phyloP scores from a whole-genome alignment of 2,888 invertebrate species.

The Psylliodes chrysocephalus region DNA sequence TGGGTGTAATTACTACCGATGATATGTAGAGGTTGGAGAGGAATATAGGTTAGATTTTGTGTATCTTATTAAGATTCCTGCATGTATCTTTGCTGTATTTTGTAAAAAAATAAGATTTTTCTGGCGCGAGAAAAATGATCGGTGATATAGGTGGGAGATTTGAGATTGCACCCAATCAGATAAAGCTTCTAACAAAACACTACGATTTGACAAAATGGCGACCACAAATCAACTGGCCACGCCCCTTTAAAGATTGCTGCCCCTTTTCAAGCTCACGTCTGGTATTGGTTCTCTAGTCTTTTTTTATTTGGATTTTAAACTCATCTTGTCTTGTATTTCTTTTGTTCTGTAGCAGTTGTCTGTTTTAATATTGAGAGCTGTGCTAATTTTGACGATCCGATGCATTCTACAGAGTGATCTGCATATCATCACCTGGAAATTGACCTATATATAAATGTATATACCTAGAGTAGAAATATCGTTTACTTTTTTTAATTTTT shows the following conservation, averaged over 20 bases:
- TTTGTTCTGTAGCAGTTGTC: conserved; percentile 55
- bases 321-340: conserved; percentile 60
- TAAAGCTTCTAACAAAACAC: conserved; percentile 66
- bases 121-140: conserved; percentile 6
- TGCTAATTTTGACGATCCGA: conserved; percentile 48
- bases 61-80: neutral
- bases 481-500: no score
- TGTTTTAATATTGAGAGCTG: conserved; percentile 53
- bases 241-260: conserved; percentile 65
- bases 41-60: neutral
- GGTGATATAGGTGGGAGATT: conserved; percentile 61
- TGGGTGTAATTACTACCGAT: neutral
- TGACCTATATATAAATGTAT: no score
- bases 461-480: no score
- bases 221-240: conserved; percentile 66
- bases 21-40: neutral
- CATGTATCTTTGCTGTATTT: neutral
- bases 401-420: conserved; percentile 22
- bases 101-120: conserved; percentile 5
- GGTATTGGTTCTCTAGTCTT: conserved; percentile 63
- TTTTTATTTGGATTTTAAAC: conserved; percentile 58
- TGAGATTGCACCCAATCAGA: conserved; percentile 61
- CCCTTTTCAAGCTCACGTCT: conserved; percentile 64
- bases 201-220: conserved; percentile 68
- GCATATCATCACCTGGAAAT: neutral